These are phyloP conservation scores for Archips crataeganus DNA, from an alignment of 2,888 invertebrate species.

Conservation along the genomic window DNA sequence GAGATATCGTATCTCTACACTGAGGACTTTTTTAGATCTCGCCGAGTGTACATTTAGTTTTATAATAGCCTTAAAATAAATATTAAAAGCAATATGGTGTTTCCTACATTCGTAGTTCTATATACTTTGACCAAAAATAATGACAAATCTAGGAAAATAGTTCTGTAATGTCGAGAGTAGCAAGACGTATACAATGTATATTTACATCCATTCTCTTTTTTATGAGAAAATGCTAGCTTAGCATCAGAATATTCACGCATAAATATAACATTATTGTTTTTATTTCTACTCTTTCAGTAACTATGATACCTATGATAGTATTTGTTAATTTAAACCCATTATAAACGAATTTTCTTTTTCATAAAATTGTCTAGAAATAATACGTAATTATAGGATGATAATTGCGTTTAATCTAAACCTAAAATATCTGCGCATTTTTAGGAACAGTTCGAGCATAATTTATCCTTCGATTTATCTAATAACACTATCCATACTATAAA, in stretches of 20 bases:
- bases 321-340: no score
- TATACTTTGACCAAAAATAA: constrained; percentile 29
- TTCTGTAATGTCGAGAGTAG: neutral
- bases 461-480: constrained; percentile 42
- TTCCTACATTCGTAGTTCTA: constrained; percentile 15
- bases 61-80: constrained; percentile 9
- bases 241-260: neutral
- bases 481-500: constrained; percentile 37
- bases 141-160: constrained; percentile 2
- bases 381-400: neutral
- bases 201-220: neutral
- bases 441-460: constrained; percentile 43
- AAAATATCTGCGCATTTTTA: constrained; percentile 39
- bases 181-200: constrained; percentile 23
- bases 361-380: constrained; percentile 10
- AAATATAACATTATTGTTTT: neutral
- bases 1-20: neutral
- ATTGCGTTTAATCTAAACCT: constrained; percentile 20
- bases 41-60: neutral
- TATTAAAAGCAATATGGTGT: constrained; percentile 22
- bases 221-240: neutral
- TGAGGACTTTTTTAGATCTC: neutral
- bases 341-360: neutral
- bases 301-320: neutral
- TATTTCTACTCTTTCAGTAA: neutral